Evolutionary conservation across 2,797 vertebrate genomes (phyloP), one percentile per base, ranked within the genome.

Genomic region (Peromyscus eremicus): DNA sequence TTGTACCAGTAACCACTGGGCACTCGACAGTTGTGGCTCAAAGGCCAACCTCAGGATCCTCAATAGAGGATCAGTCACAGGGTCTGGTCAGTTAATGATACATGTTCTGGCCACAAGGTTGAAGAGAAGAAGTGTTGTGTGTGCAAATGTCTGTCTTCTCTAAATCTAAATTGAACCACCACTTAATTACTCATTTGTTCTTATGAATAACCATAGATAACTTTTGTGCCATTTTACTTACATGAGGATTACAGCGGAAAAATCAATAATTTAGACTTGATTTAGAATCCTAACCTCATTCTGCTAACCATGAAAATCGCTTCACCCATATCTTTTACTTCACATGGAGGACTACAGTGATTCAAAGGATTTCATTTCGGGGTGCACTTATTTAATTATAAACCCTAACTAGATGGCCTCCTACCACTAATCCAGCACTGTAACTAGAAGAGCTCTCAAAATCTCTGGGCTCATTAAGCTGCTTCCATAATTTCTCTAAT

Each of bases 401-500:
- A 94, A 89, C 8, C 27, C 66, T 75, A 66, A 62, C 6, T 73
- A 87, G 64, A 71, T 32, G 17, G 80, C 27, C 62, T 43, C n/a
- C 49, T 37, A 32, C 76, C 34, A 82, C 17, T n/a, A 55, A 8
- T 17, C 73, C 19, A 55, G 14, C 25, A 34, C 6, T 86, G 43
- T 66, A 64, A 75, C 29, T 17, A 76, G 29, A 23, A 77, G 0
- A 1, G 21, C 14, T 94, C 55, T 62, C 34, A 68, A 71, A 95
- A 95, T 70, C 32, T 87, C 86, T 80, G 11, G 71, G 79, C 7
- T 76, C n/a, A 81, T 27, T 77, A 81, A 91, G 25, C 43, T 16
- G 91, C 77, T 92, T 60, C n/a, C 66, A 68, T 46, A 27, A 82
- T 64, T 95, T 89, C 88, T 91, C 75, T 91, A 87, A 97, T 55